Conservation (phyloP, 2,113 vertebrate species). For the Megaleporinus macrocephalus region DNA sequence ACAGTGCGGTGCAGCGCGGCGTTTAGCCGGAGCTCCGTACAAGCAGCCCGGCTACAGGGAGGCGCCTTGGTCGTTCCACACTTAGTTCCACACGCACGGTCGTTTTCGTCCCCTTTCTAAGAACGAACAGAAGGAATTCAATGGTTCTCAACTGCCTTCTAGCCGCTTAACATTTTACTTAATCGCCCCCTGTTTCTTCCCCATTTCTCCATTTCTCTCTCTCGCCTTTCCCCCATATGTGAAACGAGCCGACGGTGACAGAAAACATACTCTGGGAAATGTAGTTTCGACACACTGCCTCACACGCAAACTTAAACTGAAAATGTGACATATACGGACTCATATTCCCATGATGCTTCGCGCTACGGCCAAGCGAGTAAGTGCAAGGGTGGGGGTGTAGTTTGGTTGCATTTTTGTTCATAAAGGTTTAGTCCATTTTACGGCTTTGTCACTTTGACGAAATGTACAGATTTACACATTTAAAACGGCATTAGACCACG, state of each 20-base stretch:
- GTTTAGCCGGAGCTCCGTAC: constrained; percentile 58
- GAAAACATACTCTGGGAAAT: constrained; percentile 67
- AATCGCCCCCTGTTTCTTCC: constrained; percentile 49
- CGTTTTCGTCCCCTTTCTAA: neutral
- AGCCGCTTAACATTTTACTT: constrained; percentile 23
- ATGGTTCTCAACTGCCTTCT: neutral
- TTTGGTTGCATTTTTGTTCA: constrained; percentile 50
- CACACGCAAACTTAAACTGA: neutral
- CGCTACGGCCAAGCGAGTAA: constrained; percentile 8
- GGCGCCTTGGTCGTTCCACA: constrained; percentile 50
- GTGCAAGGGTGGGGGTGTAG: constrained; percentile 52
- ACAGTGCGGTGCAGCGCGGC: constrained; percentile 57
- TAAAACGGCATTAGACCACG: neutral
- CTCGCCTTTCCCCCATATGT: constrained; percentile 59
- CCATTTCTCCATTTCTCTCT: constrained; percentile 57
- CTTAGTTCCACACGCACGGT: constrained; percentile 36
- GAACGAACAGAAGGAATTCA: constrained; percentile 9
- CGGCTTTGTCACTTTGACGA: neutral
- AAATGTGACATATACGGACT: constrained; percentile 16
- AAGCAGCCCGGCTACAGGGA: constrained; percentile 55
- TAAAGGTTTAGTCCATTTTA: constrained; percentile 21
- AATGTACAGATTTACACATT: neutral
- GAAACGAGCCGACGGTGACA: constrained; percentile 65
- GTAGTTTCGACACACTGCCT: constrained; percentile 50
- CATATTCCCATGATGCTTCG: constrained; percentile 65